Percentiles rank a stretch among this genome's conserved stretches.
These are phyloP conservation scores for Machimus atricapillus DNA, from an alignment of 2,888 invertebrate genomes.

Conservation along the genomic window DNA sequence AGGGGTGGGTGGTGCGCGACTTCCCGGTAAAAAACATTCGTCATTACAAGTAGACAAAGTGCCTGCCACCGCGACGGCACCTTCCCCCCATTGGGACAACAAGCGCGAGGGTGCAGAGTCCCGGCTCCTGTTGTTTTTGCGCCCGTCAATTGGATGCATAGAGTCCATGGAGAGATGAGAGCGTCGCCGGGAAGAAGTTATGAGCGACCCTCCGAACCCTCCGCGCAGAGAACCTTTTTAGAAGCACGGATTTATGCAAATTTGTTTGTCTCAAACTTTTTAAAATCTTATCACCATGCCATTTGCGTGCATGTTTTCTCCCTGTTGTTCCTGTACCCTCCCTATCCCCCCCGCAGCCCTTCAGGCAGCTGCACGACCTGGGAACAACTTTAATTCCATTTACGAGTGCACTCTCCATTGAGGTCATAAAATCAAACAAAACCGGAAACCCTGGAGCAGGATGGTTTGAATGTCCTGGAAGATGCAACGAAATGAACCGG, in stretches of 20 bases:
- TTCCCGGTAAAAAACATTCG: neutral
- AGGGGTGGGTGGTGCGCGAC: neutral
- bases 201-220: neutral
- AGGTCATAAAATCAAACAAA: slow-evolving; percentile 22
- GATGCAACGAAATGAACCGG: neutral
- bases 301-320: slow-evolving; percentile 4
- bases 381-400: slow-evolving; percentile 27
- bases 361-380: neutral
- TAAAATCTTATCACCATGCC: slow-evolving; percentile 12
- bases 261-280: slow-evolving; percentile 15
- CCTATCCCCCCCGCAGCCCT: neutral
- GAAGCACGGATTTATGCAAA: slow-evolving; percentile 13
- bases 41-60: neutral
- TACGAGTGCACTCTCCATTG: slow-evolving; percentile 16
- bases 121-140: neutral
- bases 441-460: neutral
- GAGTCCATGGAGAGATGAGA: neutral
- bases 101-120: neutral
- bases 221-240: neutral
- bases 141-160: neutral
- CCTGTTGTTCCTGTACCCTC: neutral
- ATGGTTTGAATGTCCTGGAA: neutral
- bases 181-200: neutral
- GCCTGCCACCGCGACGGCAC: neutral
- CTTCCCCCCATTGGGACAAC: neutral